Conservation (phyloP, 2,888 invertebrate genomes). For the Drosophila paramelanica region DNA sequence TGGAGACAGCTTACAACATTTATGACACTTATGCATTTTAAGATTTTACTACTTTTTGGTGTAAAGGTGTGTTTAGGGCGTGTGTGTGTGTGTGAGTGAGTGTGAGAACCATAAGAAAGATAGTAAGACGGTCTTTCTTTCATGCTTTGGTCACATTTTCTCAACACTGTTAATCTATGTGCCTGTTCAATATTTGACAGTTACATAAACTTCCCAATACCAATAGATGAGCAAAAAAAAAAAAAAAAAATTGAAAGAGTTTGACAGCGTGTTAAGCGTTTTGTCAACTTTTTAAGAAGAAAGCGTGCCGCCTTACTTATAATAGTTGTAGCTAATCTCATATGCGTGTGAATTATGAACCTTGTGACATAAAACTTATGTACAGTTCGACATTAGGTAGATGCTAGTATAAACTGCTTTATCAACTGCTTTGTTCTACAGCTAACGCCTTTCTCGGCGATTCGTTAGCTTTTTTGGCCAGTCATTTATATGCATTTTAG, state of each 20-base stretch:
- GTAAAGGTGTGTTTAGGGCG: slow-evolving; percentile 13
- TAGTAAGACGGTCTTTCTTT: slow-evolving; percentile 8
- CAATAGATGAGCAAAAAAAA: background rate
- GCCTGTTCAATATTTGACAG: slow-evolving; percentile 4
- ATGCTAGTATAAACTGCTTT: slow-evolving; percentile 22
- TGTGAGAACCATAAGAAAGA: slow-evolving; percentile 5
- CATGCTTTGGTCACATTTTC: slow-evolving; percentile 21
- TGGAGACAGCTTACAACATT: slow-evolving; percentile 63
- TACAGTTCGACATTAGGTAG: slow-evolving; percentile 34
- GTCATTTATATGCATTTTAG: slow-evolving; percentile 3
- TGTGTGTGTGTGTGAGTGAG: slow-evolving; percentile 14
- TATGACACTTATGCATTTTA: slow-evolving; percentile 52
- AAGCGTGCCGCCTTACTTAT: slow-evolving; percentile 8
- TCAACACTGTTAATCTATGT: background rate
- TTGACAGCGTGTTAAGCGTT: slow-evolving; percentile 1
- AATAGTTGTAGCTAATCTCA: slow-evolving; percentile 12
- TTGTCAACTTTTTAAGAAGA: slow-evolving; percentile 2
- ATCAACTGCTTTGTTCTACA: slow-evolving; percentile 21
- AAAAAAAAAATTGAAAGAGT: background rate
- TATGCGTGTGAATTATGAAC: slow-evolving; percentile 6
- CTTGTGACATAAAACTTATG: slow-evolving; percentile 30
- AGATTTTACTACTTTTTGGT: slow-evolving; percentile 25
- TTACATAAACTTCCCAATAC: background rate
- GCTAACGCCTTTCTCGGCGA: slow-evolving; percentile 13
- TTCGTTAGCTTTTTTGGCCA: slow-evolving; percentile 19